phyloP scores from a whole-genome alignment of 1,140 invertebrate genomes.

The Sminthurides bifidus region DNA sequence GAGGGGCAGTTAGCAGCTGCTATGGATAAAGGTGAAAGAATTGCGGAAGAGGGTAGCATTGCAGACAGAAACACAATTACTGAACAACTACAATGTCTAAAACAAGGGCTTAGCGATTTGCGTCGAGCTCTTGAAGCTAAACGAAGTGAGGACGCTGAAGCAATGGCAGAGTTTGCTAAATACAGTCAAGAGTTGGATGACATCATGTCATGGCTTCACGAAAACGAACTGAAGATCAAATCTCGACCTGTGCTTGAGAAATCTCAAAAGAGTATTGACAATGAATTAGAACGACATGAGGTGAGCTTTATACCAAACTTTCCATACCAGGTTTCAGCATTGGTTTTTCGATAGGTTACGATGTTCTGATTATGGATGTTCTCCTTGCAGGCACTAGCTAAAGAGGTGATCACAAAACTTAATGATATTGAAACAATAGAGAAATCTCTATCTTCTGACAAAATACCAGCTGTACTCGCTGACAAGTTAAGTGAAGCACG shows the following conservation, averaged over 20 bases:
- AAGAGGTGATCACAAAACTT: slow-evolving; percentile 58
- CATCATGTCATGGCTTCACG: slow-evolving; percentile 69
- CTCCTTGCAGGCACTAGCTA: slow-evolving; percentile 41
- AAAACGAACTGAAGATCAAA: slow-evolving; percentile 68
- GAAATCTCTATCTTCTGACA: slow-evolving; percentile 56
- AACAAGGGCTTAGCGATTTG: slow-evolving; percentile 66
- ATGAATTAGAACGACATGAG: slow-evolving; percentile 66
- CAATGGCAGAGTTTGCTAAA: slow-evolving; percentile 74
- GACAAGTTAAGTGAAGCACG: slow-evolving; percentile 73
- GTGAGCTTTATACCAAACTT: slow-evolving; percentile 31
- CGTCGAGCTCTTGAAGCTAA: slow-evolving; percentile 70
- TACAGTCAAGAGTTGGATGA: slow-evolving; percentile 64
- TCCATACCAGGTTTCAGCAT: not conserved
- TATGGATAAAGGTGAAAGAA: slow-evolving; percentile 73
- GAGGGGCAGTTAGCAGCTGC: slow-evolving; percentile 75
- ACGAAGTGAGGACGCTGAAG: slow-evolving; percentile 69
- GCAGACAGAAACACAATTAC: slow-evolving; percentile 76
- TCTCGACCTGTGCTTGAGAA: slow-evolving; percentile 67
- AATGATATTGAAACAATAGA: slow-evolving; percentile 54
- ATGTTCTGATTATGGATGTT: slow-evolving; percentile 15
- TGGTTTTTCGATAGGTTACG: too few species aligned
- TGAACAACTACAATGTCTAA: slow-evolving; percentile 70
- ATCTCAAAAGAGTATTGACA: slow-evolving; percentile 63
- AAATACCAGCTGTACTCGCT: slow-evolving; percentile 59
- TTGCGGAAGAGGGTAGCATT: slow-evolving; percentile 71